Conservation (phyloP, 1,140 invertebrate genomes). For the Pararge aegeria region DNA sequence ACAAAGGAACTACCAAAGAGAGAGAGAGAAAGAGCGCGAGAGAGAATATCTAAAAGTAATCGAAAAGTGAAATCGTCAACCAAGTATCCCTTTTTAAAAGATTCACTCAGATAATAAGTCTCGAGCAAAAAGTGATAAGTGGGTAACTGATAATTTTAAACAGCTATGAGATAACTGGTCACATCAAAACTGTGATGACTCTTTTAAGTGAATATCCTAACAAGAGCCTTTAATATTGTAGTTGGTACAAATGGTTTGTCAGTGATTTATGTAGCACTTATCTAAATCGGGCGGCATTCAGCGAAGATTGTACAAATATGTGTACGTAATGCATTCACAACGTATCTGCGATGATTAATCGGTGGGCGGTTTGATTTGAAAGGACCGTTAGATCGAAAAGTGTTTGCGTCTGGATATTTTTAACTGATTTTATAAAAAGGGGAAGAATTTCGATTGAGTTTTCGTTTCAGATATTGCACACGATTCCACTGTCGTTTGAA, state of each 20-base stretch:
- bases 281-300: constrained; percentile 14
- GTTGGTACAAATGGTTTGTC: not conserved
- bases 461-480: no score
- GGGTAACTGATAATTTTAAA: no score
- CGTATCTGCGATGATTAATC: constrained; percentile 28
- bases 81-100: no score
- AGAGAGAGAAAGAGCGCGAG: no score
- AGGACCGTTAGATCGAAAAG: constrained; percentile 23
- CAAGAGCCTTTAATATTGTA: not conserved
- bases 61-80: no score
- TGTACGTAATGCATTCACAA: constrained; percentile 25
- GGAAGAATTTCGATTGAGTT: no score
- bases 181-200: not conserved
- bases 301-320: constrained; percentile 19
- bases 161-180: not conserved
- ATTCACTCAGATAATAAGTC: no score
- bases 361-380: constrained; percentile 22
- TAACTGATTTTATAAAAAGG: no score
- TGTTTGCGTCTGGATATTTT: constrained; percentile 2
- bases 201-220: not conserved
- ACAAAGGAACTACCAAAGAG: no score
- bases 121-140: no score
- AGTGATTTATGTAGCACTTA: constrained; percentile 17
- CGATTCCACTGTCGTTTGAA: no score
- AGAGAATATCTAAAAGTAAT: no score